A percentile compares a stretch with the other conserved stretches of the same genome.
phyloP scores from a whole-genome alignment of 2,797 vertebrate genomes.

The Cynopterus sphinx region DNA sequence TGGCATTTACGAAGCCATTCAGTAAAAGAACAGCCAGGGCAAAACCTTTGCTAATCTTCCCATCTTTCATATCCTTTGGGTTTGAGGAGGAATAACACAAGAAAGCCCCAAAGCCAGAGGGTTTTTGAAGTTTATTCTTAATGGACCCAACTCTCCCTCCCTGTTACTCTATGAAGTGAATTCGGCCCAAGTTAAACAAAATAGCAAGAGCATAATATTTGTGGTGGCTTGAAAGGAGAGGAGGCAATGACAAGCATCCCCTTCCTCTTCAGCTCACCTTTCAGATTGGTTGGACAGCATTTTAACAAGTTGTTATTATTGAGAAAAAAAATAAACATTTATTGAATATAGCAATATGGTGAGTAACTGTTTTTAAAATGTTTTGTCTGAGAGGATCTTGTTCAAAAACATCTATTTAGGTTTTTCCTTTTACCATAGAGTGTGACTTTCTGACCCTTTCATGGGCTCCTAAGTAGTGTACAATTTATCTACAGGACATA shows the following conservation, averaged over 20 bases:
- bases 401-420: conserved; percentile 22
- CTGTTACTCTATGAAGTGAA: conserved; percentile 73
- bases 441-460: conserved; percentile 1
- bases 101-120: conserved; percentile 63
- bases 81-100: conserved; percentile 72
- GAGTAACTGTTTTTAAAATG: conserved; percentile 59
- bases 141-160: conserved; percentile 62
- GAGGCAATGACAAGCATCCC: conserved; percentile 48
- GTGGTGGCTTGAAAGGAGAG: conserved; percentile 71
- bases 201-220: conserved; percentile 67
- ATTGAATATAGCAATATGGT: conserved; percentile 49
- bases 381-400: conserved; percentile 60
- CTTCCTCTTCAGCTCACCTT: conserved; percentile 66
- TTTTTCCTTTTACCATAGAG: neutral
- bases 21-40: conserved; percentile 56
- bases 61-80: conserved; percentile 75
- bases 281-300: conserved; percentile 53
- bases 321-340: conserved; percentile 71
- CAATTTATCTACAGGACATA: neutral
- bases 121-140: conserved; percentile 75
- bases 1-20: conserved; percentile 73
- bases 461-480: neutral
- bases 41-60: conserved; percentile 63
- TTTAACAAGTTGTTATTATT: conserved; percentile 74
- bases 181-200: conserved; percentile 75